phyloP scores from a whole-genome alignment of 2,113 vertebrate genomes.

The Gallinago media region DNA sequence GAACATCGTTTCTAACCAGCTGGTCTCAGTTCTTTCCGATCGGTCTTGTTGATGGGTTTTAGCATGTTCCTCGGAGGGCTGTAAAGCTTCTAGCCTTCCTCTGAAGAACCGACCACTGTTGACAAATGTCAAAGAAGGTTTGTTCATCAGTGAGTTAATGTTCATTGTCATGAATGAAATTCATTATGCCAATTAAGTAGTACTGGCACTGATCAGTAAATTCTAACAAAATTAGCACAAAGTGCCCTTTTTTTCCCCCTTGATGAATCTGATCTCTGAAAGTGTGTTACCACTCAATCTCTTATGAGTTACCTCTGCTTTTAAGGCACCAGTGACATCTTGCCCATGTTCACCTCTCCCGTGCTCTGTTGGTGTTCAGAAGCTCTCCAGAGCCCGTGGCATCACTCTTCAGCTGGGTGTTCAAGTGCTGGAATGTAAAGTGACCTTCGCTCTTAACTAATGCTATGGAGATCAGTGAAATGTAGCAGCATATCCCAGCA shows the following conservation, averaged over 20 bases:
- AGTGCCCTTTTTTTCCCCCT: background rate
- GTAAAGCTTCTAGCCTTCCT: background rate
- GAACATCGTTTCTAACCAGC: background rate
- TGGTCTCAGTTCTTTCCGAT: background rate
- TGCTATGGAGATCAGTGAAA: conserved; percentile 35
- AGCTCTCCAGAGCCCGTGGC: background rate
- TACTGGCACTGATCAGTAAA: background rate
- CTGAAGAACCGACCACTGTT: background rate
- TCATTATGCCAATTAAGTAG: background rate
- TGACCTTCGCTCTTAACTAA: background rate
- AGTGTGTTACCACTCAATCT: background rate
- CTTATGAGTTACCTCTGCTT: background rate
- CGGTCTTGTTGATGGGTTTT: background rate
- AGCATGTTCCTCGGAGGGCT: background rate
- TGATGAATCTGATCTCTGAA: background rate
- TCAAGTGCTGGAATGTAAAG: background rate
- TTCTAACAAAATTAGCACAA: background rate
- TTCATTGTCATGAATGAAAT: background rate
- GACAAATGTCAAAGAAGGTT: background rate
- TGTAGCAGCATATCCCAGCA: conserved; percentile 2
- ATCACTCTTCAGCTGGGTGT: background rate
- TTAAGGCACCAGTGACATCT: background rate
- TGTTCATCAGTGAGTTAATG: background rate
- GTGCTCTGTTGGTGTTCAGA: background rate
- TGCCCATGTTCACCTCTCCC: background rate